Percentiles rank a stretch among this genome's conserved stretches.
phyloP scores from a whole-genome alignment of 2,888 invertebrate species.

The Rotaria socialis region DNA sequence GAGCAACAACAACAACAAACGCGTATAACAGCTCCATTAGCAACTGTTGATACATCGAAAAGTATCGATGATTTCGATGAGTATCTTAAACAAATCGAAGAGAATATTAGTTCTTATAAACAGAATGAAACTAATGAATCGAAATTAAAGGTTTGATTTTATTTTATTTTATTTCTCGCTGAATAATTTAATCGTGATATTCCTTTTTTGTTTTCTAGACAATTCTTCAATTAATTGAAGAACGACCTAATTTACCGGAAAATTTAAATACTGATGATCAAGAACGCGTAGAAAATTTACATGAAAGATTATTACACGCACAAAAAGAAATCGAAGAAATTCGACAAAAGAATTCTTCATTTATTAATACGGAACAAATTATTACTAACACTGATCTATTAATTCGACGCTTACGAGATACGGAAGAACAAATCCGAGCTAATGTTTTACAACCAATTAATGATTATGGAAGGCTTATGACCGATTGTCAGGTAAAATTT shows the following conservation, averaged over 20 bases:
- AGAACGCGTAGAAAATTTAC: slow-evolving; percentile 2
- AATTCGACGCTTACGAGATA: neutral
- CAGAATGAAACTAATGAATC: neutral
- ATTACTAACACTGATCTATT: neutral
- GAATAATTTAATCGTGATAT: too few relatives aligned
- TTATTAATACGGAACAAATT: neutral
- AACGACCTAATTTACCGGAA: neutral
- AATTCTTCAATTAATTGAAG: neutral
- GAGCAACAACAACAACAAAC: neutral
- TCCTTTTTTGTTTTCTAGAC: neutral
- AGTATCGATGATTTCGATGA: slow-evolving; percentile 25
- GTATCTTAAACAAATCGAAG: slow-evolving; percentile 1
- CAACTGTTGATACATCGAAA: slow-evolving; percentile 8
- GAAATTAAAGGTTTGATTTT: neutral
- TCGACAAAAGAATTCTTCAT: neutral
- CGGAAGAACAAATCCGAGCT: slow-evolving; percentile 5
- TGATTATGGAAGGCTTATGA: neutral
- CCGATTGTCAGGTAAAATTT: neutral
- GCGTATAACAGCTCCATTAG: neutral
- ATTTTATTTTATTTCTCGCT: neutral
- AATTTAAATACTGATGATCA: neutral
- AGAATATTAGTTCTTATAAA: neutral
- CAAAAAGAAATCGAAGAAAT: slow-evolving; percentile 7
- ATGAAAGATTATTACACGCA: neutral
- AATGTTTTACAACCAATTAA: neutral